Percentiles rank a stretch among this genome's conserved stretches.
Conservation (phyloP, 2,113 vertebrate species). For the Pelvicachromis taeniatus region DNA sequence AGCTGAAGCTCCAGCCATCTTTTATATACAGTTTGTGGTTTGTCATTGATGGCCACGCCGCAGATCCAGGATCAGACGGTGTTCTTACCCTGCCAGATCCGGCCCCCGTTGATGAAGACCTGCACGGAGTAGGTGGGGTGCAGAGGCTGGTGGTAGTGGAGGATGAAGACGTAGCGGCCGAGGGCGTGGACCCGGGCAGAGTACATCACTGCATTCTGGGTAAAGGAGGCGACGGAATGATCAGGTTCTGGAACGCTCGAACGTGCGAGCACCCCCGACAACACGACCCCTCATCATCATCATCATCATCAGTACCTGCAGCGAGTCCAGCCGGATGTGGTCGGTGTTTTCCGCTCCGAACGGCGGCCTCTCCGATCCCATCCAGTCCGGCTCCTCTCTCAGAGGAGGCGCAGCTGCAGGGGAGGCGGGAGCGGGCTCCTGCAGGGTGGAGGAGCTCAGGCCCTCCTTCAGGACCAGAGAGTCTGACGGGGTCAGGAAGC, state of each 20-base stretch:
- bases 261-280: not conserved
- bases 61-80: not conserved
- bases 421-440: conserved; percentile 65
- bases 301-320: conserved; percentile 72
- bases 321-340: conserved; percentile 80
- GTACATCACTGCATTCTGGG: conserved; percentile 83
- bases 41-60: fast-evolving
- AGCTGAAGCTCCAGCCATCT: too few species aligned
- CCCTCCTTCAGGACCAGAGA: conserved; percentile 82
- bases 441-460: conserved; percentile 72
- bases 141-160: conserved; percentile 89
- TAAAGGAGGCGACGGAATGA: not conserved
- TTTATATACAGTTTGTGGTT: not conserved
- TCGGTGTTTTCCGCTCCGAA: conserved; percentile 72
- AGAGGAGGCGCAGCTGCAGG: conserved; percentile 63
- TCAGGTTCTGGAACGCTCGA: not conserved
- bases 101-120: conserved; percentile 83
- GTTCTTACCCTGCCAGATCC: conserved; percentile 87
- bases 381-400: conserved; percentile 24
- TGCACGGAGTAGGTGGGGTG: conserved; percentile 83
- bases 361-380: conserved; percentile 67
- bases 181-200: conserved; percentile 76
- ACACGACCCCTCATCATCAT: not conserved
- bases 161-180: conserved; percentile 90
- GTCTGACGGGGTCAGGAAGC: conserved; percentile 86